These are phyloP conservation scores for Synodontis membranacea DNA, from an alignment of 2,113 vertebrate species.

Conservation along the genomic window DNA sequence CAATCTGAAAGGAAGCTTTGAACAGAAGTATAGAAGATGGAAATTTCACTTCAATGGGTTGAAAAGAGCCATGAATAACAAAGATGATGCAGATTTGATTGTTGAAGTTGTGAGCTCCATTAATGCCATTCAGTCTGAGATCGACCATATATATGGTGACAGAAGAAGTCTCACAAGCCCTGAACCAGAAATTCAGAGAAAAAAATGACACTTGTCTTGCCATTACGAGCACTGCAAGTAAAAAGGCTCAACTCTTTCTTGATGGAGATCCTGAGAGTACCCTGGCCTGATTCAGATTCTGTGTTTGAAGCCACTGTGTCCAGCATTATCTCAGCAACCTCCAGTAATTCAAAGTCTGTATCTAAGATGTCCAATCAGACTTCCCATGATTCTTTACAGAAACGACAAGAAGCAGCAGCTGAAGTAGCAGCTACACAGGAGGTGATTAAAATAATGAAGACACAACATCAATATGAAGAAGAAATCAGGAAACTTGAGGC, in stretches of 20 bases:
- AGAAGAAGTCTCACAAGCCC: constrained; percentile 21
- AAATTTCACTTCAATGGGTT: constrained; percentile 44
- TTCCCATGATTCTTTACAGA: background rate
- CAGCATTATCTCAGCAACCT: background rate
- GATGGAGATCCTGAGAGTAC: constrained; percentile 1
- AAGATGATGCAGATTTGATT: constrained; percentile 33
- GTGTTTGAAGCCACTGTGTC: constrained; percentile 38
- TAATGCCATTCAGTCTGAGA: background rate
- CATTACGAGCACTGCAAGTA: constrained; percentile 10
- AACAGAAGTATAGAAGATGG: constrained; percentile 27
- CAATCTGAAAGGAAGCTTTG: background rate
- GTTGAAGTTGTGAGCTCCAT: background rate
- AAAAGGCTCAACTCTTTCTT: constrained; percentile 22
- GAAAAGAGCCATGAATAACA: constrained; percentile 29
- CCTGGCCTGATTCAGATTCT: constrained; percentile 34
- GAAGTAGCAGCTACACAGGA: constrained; percentile 34
- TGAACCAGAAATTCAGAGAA: constrained; percentile 33
- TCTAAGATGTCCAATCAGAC: constrained; percentile 21
- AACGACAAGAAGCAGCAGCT: constrained; percentile 6
- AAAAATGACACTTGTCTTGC: constrained; percentile 27
- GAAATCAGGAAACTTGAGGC: constrained; percentile 39
- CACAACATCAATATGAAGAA: constrained; percentile 38
- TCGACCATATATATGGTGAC: constrained; percentile 18
- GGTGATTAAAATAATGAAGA: constrained; percentile 34
- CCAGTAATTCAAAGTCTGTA: background rate